Percentiles rank a stretch among this genome's conserved stretches.
Conservation (phyloP, 2,888 invertebrate species). For the Polietes domitor region DNA sequence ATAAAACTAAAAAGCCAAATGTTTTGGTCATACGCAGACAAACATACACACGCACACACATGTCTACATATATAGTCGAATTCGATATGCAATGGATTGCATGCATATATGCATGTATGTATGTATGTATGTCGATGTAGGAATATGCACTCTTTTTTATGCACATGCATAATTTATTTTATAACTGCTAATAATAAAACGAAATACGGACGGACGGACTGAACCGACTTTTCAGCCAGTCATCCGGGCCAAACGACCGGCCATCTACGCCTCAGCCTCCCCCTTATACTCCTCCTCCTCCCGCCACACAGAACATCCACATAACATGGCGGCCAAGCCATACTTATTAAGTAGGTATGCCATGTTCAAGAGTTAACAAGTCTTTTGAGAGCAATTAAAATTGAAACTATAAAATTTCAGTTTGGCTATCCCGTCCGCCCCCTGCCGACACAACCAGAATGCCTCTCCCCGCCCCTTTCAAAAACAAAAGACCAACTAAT, state of each 20-base stretch:
- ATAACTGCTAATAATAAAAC: slow-evolving; percentile 59
- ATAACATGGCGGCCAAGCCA: not conserved
- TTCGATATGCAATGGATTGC: slow-evolving; percentile 3
- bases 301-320: too few species aligned
- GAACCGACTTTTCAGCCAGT: not conserved
- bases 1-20: slow-evolving; percentile 57
- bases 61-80: not conserved
- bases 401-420: slow-evolving; percentile 58
- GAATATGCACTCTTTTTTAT: slow-evolving; percentile 48
- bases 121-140: not conserved
- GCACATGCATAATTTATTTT: slow-evolving; percentile 68
- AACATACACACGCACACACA: not conserved
- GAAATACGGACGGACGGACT: slow-evolving; percentile 35
- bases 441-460: too few species aligned
- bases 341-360: slow-evolving; percentile 23
- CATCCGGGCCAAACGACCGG: not conserved
- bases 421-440: not conserved
- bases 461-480: too few species aligned
- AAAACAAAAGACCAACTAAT: slow-evolving; percentile 8
- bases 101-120: slow-evolving; percentile 47
- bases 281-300: not conserved
- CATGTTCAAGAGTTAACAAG: slow-evolving; percentile 61
- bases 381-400: slow-evolving; percentile 67
- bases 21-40: slow-evolving; percentile 19
- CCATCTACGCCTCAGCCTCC: not conserved